Evolutionary conservation across 2,797 vertebrate genomes (phyloP).

Genomic region (Pelobates cultripes): DNA sequence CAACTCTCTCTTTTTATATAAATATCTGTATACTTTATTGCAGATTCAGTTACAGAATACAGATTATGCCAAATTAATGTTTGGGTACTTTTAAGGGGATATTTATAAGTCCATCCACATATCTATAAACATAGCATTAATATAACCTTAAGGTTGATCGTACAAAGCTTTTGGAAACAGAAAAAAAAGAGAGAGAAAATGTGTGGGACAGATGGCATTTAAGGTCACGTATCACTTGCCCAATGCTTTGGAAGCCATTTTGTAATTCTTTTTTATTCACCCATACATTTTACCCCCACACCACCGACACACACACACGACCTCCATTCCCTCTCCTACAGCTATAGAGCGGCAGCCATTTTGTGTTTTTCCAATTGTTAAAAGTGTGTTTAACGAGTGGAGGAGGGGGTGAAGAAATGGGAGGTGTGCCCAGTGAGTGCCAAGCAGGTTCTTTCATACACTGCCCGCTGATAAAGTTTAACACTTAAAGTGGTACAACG

Average conservation of each 20-base stretch:
- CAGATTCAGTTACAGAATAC: no score
- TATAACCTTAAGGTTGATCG: no score
- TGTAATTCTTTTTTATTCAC: conserved; percentile 13
- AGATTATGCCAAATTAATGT: no score
- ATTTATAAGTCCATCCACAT: no score
- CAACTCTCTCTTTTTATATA: no score
- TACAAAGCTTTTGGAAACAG: no score
- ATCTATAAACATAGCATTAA: no score
- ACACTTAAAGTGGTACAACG: neutral
- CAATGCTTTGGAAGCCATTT: conserved; percentile 22
- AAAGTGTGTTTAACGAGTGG: neutral
- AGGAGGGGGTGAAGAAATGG: neutral
- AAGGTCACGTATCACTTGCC: conserved; percentile 4
- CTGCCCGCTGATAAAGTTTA: conserved; percentile 15
- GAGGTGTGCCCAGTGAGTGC: neutral
- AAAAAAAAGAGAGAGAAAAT: neutral
- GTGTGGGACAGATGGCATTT: neutral
- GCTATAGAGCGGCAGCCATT: conserved; percentile 23
- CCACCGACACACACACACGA: no score
- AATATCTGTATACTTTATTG: no score
- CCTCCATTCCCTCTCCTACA: neutral
- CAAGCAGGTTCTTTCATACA: conserved; percentile 4
- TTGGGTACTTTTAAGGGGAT: no score
- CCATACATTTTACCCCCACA: neutral
- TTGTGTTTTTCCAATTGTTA: conserved; percentile 20